phyloP scores from a whole-genome alignment of 1,140 invertebrate genomes.

The Dendroctonus valens region DNA sequence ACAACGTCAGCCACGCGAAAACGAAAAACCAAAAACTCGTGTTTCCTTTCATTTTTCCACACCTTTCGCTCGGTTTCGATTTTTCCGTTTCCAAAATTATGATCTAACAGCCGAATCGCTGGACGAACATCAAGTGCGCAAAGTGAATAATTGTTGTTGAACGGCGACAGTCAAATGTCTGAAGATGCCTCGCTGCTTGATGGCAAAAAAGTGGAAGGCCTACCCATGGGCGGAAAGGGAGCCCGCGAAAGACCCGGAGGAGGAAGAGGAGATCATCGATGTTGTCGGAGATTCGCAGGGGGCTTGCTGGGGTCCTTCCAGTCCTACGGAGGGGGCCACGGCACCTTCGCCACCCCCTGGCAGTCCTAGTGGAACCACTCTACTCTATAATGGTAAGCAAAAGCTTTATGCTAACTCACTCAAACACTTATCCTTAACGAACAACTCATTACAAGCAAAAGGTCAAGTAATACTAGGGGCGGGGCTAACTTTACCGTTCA shows the following conservation, averaged over 20 bases:
- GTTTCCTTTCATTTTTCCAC: conserved; percentile 13
- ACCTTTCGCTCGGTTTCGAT: not conserved
- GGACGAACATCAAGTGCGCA: conserved; percentile 3
- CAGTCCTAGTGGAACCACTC: conserved; percentile 56
- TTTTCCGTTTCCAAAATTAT: not conserved
- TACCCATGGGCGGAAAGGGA: conserved; percentile 66
- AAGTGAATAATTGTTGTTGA: not conserved
- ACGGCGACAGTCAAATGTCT: conserved; percentile 37
- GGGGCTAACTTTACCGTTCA: no score
- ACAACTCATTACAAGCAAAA: no score
- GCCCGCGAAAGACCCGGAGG: conserved; percentile 24
- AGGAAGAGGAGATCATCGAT: conserved; percentile 79
- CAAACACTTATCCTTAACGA: no score
- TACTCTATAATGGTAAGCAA: conserved; percentile 65
- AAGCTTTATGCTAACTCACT: not conserved
- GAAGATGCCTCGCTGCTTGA: conserved; percentile 80
- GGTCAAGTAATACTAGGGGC: no score
- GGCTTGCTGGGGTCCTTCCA: conserved; percentile 69
- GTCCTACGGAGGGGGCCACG: conserved; percentile 69
- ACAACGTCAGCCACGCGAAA: not conserved
- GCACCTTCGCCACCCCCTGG: conserved; percentile 71
- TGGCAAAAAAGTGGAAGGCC: conserved; percentile 89
- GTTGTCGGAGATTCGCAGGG: conserved; percentile 64
- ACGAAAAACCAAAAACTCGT: not conserved
- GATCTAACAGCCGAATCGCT: not conserved